A percentile compares a stretch with the other conserved stretches of the same genome.
These are phyloP conservation scores for Lichenostomus cassidix DNA, from an alignment of 2,113 vertebrate genomes.

Conservation along the genomic window DNA sequence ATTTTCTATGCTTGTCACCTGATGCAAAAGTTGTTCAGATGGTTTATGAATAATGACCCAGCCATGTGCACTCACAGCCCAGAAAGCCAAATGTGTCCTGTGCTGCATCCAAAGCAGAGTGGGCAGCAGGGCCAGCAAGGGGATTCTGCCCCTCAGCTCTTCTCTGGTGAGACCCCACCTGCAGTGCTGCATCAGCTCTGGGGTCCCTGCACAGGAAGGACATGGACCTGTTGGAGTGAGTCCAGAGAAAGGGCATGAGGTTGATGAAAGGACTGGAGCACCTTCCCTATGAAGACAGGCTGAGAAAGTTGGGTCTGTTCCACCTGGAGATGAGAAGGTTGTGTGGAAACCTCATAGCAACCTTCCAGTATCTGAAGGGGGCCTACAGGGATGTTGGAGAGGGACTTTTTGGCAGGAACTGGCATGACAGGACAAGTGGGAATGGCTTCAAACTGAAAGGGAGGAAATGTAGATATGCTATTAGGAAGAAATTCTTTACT, in stretches of 20 bases:
- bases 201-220: fast-evolving
- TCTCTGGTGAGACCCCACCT: not conserved
- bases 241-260: not conserved
- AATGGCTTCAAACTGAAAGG: not conserved
- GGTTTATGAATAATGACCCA: not conserved
- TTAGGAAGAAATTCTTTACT: not conserved
- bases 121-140: not conserved
- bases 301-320: not conserved
- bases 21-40: not conserved
- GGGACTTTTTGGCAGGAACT: not conserved
- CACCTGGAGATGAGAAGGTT: not conserved
- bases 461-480: not conserved
- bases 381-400: not conserved
- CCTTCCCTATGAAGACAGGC: not conserved
- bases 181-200: not conserved
- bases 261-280: not conserved
- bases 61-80: fast-evolving
- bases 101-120: not conserved
- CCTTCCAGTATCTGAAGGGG: too few species aligned
- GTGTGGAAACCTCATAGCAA: not conserved
- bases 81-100: fast-evolving
- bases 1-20: not conserved
- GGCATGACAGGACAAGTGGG: too few species aligned
- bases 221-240: fast-evolving
- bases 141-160: not conserved